phyloP scores from a whole-genome alignment of 1,140 invertebrate species.

The Arctopsyche grandis region DNA sequence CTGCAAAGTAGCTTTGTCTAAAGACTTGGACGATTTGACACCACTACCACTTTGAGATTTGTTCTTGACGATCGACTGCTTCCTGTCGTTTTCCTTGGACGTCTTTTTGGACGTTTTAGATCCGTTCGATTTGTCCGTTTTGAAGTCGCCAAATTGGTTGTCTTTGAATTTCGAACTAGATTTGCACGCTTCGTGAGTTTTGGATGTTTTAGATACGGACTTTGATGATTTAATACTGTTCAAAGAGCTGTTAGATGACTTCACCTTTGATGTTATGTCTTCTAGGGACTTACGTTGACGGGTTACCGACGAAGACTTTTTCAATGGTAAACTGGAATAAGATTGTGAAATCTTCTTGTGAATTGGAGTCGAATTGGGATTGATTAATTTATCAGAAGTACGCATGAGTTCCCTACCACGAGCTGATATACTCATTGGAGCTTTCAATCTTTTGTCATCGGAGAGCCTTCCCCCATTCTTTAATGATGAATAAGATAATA shows the following conservation, averaged over 20 bases:
- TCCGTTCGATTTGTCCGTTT: constrained; percentile 31
- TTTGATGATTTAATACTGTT: constrained; percentile 37
- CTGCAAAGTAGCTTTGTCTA: constrained; percentile 18
- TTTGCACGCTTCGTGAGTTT: constrained; percentile 20
- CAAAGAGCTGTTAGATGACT: constrained; percentile 38
- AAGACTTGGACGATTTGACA: constrained; percentile 19
- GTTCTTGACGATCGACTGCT: constrained; percentile 24
- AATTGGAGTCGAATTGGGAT: constrained; percentile 39
- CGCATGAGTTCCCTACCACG: constrained; percentile 63
- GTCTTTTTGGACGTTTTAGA: constrained; percentile 19
- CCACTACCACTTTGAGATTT: constrained; percentile 15
- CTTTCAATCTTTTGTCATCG: constrained; percentile 63
- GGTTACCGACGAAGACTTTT: constrained; percentile 5
- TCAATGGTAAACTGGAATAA: constrained; percentile 24
- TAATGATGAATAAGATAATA: constrained; percentile 59
- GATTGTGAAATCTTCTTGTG: constrained; percentile 16
- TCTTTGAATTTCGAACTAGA: constrained; percentile 9
- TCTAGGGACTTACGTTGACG: constrained; percentile 39
- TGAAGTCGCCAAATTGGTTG: constrained; percentile 38
- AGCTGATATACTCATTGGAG: constrained; percentile 63
- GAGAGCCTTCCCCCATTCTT: constrained; percentile 56
- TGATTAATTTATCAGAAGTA: constrained; percentile 53
- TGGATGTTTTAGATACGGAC: background rate
- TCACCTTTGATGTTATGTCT: constrained; percentile 36
- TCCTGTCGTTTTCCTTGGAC: constrained; percentile 22